A percentile compares a stretch with the other conserved stretches of the same genome.
Conservation (phyloP, 2,888 invertebrate genomes). For the Laothoe populi region DNA sequence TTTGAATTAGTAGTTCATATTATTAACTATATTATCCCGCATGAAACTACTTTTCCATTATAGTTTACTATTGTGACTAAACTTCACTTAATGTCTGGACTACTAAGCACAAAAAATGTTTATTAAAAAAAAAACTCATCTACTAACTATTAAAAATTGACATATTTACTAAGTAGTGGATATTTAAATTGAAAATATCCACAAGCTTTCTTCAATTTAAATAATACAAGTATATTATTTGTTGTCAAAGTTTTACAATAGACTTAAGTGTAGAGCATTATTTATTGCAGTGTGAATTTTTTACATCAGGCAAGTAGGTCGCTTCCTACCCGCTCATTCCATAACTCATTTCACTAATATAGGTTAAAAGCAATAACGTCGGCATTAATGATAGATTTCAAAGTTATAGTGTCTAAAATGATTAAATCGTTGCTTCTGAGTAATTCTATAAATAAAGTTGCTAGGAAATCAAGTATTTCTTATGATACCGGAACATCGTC, state of each 20-base stretch:
- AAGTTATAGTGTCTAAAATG: slow-evolving; percentile 21
- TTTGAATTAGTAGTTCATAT: not conserved
- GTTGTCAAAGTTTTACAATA: slow-evolving; percentile 4
- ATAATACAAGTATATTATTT: not conserved
- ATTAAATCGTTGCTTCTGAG: slow-evolving; percentile 17
- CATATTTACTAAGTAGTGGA: too few relatives aligned
- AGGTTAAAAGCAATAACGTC: slow-evolving; percentile 23
- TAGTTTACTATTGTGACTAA: too few relatives aligned
- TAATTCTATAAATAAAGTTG: slow-evolving; percentile 10
- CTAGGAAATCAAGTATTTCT: slow-evolving; percentile 22
- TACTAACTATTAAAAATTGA: too few relatives aligned
- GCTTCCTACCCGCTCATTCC: slow-evolving; percentile 17
- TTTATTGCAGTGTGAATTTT: slow-evolving; percentile 20
- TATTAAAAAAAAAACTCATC: too few relatives aligned
- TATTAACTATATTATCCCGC: too few relatives aligned
- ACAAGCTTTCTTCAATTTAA: slow-evolving; percentile 1
- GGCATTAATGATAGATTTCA: slow-evolving; percentile 9
- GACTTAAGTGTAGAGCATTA: slow-evolving; percentile 3
- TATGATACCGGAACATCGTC: slow-evolving; percentile 26
- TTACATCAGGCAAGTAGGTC: slow-evolving; percentile 14
- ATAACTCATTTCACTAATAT: slow-evolving; percentile 20
- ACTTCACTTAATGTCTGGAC: too few relatives aligned
- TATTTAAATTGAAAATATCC: too few relatives aligned
- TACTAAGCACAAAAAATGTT: too few relatives aligned
- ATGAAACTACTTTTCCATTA: too few relatives aligned